Conservation (phyloP, 2,797 vertebrate genomes). For the Sebastes taczanowskii region DNA sequence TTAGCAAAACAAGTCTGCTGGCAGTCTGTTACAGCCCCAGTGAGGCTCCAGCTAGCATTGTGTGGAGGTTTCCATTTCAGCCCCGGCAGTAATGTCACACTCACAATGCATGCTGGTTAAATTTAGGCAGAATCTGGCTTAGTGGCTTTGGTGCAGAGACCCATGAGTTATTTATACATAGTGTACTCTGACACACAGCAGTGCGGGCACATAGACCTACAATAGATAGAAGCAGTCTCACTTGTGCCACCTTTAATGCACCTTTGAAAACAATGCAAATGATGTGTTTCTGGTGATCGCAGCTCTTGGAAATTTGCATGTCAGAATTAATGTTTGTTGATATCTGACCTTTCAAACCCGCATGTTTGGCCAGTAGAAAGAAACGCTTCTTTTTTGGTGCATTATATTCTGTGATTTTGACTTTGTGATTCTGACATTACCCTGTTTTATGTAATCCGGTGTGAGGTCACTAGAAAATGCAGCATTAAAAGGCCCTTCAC, state of each 20-base stretch:
- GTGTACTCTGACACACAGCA: conserved; percentile 21
- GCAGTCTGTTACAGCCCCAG: conserved; percentile 43
- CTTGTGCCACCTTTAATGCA: not conserved
- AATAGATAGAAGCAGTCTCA: not conserved
- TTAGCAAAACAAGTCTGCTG: conserved; percentile 58
- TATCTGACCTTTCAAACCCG: not conserved
- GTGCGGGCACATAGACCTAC: not conserved
- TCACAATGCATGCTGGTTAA: conserved; percentile 15
- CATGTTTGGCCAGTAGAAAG: not conserved
- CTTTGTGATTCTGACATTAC: conserved; percentile 9
- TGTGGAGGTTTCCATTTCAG: conserved; percentile 56
- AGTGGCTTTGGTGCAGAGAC: conserved; percentile 48
- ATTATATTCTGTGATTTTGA: conserved; percentile 1
- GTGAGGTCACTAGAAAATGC: conserved; percentile 3
- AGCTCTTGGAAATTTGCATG: not conserved
- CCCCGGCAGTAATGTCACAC: conserved; percentile 39
- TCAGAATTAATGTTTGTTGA: not conserved
- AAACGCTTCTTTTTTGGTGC: not conserved
- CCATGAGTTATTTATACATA: conserved; percentile 43
- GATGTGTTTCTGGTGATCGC: not conserved
- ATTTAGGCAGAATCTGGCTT: conserved; percentile 41
- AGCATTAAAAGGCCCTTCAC: conserved; percentile 2
- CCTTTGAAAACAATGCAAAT: not conserved
- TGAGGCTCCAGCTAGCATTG: conserved; percentile 29
- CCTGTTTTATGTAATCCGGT: not conserved